Evolutionary conservation across 2,113 vertebrate species (phyloP).

Genomic region (Vicugna pacos): DNA sequence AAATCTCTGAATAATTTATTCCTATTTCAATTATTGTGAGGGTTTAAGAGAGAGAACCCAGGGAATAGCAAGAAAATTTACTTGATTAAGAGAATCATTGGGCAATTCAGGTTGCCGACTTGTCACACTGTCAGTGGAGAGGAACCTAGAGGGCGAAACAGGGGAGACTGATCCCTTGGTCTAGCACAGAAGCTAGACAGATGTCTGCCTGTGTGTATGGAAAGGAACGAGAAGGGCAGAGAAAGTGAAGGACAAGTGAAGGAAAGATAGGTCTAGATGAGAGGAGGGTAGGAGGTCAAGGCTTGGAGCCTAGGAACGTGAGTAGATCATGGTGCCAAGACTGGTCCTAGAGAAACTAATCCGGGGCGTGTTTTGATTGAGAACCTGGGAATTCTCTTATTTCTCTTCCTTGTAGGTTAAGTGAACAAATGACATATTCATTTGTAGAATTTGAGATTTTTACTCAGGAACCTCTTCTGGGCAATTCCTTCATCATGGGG

Average conservation of each 20-base stretch:
- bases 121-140: background rate
- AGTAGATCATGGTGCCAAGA: background rate
- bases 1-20: background rate
- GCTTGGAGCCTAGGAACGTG: background rate
- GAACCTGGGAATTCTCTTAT: background rate
- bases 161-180: background rate
- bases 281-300: background rate
- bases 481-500: background rate
- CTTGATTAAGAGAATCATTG: background rate
- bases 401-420: background rate
- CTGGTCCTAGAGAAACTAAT: background rate
- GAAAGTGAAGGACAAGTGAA: background rate
- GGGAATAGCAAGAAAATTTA: background rate
- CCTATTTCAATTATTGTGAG: background rate
- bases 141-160: background rate
- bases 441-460: constrained; percentile 32
- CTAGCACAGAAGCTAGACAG: background rate
- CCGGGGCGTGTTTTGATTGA: background rate
- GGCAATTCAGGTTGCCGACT: background rate
- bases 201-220: background rate
- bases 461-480: background rate
- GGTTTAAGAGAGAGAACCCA: background rate
- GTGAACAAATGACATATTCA: background rate
- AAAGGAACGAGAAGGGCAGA: background rate
- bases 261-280: background rate